Evolutionary conservation across 2,113 vertebrate species (phyloP).

Genomic region (Triplophysa siluroides): DNA sequence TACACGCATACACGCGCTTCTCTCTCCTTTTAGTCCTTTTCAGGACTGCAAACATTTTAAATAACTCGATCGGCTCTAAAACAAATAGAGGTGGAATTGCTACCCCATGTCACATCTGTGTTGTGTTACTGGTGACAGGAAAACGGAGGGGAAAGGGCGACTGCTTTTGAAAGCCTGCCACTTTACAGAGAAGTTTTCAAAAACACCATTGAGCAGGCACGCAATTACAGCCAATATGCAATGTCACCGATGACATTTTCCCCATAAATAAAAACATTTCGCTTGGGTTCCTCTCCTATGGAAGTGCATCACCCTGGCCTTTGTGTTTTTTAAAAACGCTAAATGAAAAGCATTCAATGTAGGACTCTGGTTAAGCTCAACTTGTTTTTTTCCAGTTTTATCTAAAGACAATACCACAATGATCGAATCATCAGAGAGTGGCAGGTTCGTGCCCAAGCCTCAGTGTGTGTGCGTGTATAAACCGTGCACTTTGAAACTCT

Average conservation of each 20-base stretch:
- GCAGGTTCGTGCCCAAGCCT: neutral
- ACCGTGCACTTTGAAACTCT: conserved; percentile 30
- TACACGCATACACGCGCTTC: neutral
- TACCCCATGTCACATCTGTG: conserved; percentile 75
- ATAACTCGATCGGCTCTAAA: conserved; percentile 76
- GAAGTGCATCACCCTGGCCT: conserved; percentile 26
- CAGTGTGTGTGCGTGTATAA: conserved; percentile 11
- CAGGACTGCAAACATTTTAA: conserved; percentile 70
- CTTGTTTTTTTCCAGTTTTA: neutral
- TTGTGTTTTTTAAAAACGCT: conserved; percentile 34
- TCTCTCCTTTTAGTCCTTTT: neutral
- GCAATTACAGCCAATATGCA: conserved; percentile 72
- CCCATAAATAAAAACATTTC: conserved; percentile 75
- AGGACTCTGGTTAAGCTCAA: neutral
- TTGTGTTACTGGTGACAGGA: conserved; percentile 69
- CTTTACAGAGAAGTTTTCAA: conserved; percentile 71
- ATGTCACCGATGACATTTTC: conserved; percentile 69
- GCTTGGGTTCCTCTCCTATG: conserved; percentile 54
- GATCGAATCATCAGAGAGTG: neutral
- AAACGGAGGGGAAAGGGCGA: conserved; percentile 40
- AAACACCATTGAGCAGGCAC: conserved; percentile 65
- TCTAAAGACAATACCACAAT: neutral
- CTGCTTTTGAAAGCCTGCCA: conserved; percentile 66
- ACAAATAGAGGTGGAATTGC: conserved; percentile 76
- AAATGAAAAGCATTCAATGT: conserved; percentile 10